Percentiles rank a stretch among this genome's conserved stretches.
These are phyloP conservation scores for Antedon mediterranea DNA, from an alignment of 53 echinoderm and acorn worm species.

Conservation along the genomic window DNA sequence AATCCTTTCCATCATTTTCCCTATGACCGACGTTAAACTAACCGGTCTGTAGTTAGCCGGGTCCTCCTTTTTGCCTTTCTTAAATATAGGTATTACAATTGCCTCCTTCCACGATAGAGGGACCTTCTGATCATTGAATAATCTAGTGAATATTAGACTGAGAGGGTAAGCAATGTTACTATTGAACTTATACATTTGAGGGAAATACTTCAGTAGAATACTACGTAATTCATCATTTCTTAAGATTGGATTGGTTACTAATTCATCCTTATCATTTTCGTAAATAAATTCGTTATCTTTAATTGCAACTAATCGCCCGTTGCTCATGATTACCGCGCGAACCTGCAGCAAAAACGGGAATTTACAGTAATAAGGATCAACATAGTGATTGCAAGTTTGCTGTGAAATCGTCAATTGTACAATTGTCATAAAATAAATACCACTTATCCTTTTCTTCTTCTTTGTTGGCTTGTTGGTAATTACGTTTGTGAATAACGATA, in stretches of 20 bases:
- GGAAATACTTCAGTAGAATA: not conserved
- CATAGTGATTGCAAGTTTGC: not conserved
- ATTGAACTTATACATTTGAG: not conserved
- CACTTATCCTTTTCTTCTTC: not conserved
- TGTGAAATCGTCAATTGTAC: not conserved
- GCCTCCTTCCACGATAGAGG: too few species aligned
- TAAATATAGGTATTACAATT: too few species aligned
- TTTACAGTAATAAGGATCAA: not conserved
- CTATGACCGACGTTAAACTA: too few species aligned
- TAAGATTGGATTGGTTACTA: not conserved
- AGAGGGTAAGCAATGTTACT: too few species aligned
- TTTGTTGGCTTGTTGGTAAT: not conserved
- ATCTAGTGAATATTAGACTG: too few species aligned
- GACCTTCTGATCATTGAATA: too few species aligned
- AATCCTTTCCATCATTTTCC: too few species aligned
- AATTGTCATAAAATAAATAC: not conserved
- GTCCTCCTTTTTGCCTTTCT: too few species aligned
- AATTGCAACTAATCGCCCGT: not conserved
- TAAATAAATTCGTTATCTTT: not conserved
- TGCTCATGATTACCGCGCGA: not conserved
- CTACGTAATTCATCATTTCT: not conserved
- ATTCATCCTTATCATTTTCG: not conserved
- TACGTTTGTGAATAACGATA: not conserved
- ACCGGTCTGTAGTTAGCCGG: too few species aligned
- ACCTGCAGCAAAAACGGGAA: not conserved